Percentiles rank a stretch among this genome's conserved stretches.
phyloP scores from a whole-genome alignment of 2,113 vertebrate genomes.

The Elaphurus davidianus region DNA sequence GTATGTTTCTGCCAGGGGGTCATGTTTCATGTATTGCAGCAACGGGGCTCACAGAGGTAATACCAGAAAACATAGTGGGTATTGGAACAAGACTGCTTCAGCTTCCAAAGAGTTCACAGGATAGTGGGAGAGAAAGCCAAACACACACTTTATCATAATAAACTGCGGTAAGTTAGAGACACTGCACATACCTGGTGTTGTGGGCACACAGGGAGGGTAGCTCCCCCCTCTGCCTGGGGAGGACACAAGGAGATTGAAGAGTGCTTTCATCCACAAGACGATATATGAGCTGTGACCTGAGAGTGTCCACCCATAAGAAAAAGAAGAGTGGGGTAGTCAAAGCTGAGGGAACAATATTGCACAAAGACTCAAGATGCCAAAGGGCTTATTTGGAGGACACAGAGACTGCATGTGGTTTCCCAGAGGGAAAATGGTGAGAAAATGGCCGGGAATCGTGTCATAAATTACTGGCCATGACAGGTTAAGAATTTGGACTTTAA shows the following conservation, averaged over 20 bases:
- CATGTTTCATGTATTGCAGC: conserved; percentile 14
- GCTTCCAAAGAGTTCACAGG: neutral
- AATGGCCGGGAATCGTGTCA: neutral
- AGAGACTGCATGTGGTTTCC: neutral
- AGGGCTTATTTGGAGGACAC: neutral
- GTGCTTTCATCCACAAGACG: neutral
- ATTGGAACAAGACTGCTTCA: neutral
- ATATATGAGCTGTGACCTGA: neutral
- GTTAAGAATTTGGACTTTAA: neutral
- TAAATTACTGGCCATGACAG: neutral
- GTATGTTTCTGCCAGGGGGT: neutral
- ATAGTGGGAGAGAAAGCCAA: neutral
- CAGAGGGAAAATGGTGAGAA: neutral
- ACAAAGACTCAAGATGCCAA: neutral
- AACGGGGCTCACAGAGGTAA: neutral
- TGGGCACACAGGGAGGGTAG: neutral
- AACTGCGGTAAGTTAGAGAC: neutral
- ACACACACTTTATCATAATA: neutral
- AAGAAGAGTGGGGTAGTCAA: neutral
- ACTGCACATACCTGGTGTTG: neutral
- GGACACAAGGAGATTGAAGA: neutral
- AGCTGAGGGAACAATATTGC: neutral
- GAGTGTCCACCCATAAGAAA: neutral
- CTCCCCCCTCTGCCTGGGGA: neutral
- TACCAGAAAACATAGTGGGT: neutral